These are phyloP conservation scores for Paradoxurus hermaphroditus DNA, from an alignment of 2,113 vertebrate genomes.

Conservation along the genomic window DNA sequence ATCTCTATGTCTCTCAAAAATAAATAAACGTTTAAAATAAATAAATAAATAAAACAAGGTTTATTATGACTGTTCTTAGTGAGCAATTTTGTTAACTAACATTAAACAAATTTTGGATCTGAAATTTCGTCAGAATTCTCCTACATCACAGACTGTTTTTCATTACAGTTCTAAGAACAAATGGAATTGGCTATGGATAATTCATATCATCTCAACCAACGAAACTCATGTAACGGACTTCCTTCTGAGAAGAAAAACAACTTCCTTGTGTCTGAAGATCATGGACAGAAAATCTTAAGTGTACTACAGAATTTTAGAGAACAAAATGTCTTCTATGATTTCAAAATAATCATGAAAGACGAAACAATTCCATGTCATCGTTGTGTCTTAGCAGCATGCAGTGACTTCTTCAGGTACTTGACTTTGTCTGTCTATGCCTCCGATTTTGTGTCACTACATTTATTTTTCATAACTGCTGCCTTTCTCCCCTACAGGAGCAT, in stretches of 20 bases:
- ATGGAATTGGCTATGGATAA: constrained; percentile 83
- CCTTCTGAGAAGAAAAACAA: constrained; percentile 84
- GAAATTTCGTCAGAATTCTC: neutral
- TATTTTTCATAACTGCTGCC: neutral
- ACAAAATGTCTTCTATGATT: constrained; percentile 93
- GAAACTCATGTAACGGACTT: constrained; percentile 84
- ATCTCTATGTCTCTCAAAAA: too few species aligned
- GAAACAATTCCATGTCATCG: constrained; percentile 93
- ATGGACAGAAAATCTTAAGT: constrained; percentile 92
- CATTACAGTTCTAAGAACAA: constrained; percentile 73
- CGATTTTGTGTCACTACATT: constrained; percentile 32
- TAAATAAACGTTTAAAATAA: too few species aligned
- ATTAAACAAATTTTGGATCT: constrained; percentile 18
- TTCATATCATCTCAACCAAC: constrained; percentile 77
- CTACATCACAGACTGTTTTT: constrained; percentile 61
- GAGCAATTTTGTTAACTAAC: constrained; percentile 37
- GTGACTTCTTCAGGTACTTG: constrained; percentile 97
- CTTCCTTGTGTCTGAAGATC: constrained; percentile 89
- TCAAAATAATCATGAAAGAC: constrained; percentile 91
- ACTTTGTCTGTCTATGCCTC: constrained; percentile 50
- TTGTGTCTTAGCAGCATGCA: constrained; percentile 95
- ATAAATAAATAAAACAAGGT: neutral
- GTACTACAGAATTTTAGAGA: constrained; percentile 93
- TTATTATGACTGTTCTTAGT: neutral
- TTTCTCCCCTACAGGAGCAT: neutral